A percentile compares a stretch with the other conserved stretches of the same genome.
phyloP scores from a whole-genome alignment of 2,888 invertebrate genomes.

The Xestia ashworthii region DNA sequence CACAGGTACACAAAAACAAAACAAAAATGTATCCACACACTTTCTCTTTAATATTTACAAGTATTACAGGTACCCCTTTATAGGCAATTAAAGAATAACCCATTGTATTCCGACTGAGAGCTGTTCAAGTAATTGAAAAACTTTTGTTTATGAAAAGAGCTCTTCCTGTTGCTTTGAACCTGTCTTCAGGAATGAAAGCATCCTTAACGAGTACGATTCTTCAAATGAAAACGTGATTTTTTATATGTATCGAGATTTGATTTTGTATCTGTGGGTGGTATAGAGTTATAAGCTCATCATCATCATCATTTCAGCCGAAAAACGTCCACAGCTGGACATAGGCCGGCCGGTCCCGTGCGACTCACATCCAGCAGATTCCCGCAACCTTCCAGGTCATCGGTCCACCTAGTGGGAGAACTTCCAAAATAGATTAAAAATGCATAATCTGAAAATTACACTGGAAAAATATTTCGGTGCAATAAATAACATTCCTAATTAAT shows the following conservation, averaged over 20 bases:
- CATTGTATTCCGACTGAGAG: conserved; percentile 51
- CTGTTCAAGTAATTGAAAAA: conserved; percentile 67
- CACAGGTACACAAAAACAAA: neutral
- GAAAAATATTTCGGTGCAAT: neutral
- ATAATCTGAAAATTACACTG: neutral
- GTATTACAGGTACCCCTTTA: conserved; percentile 34
- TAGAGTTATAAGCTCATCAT: too few species aligned
- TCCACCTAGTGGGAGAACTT: too few species aligned
- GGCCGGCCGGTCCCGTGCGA: too few species aligned
- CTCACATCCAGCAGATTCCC: too few species aligned
- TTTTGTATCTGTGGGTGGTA: neutral
- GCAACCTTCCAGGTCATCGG: too few species aligned
- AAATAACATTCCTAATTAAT: neutral
- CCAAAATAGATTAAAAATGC: too few species aligned
- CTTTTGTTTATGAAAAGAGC: conserved; percentile 52
- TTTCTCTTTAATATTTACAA: conserved; percentile 40
- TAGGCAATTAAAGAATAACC: conserved; percentile 61
- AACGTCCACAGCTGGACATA: too few species aligned
- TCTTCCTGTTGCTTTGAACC: conserved; percentile 33
- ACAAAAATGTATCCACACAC: neutral
- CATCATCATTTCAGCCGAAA: too few species aligned
- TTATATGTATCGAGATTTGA: neutral
- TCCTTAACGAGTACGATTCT: neutral
- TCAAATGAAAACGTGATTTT: neutral
- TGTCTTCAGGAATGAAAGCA: conserved; percentile 13